Conservation (phyloP, 2,797 vertebrate species). For the Lithobates sylvaticus region DNA sequence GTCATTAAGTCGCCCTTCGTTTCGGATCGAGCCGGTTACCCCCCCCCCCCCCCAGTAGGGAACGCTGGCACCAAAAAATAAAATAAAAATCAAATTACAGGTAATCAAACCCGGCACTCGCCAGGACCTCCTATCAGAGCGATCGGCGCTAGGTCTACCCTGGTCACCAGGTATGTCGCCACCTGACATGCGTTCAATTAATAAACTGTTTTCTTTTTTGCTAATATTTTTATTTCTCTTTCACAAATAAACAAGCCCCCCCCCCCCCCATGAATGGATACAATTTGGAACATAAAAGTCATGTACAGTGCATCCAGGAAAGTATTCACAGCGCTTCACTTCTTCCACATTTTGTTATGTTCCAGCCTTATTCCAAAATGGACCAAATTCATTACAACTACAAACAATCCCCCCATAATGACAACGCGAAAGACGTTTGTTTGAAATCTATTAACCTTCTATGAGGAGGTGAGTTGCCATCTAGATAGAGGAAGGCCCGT, state of each 20-base stretch:
- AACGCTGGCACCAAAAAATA: constrained; percentile 2
- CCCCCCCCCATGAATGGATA: not conserved
- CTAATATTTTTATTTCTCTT: not conserved
- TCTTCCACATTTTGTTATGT: too few relatives aligned
- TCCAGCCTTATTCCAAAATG: too few relatives aligned
- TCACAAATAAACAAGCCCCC: not conserved
- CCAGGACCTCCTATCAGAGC: not conserved
- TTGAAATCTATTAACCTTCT: too few relatives aligned
- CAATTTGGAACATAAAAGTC: not conserved
- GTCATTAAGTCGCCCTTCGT: constrained; percentile 59
- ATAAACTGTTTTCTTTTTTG: constrained; percentile 5
- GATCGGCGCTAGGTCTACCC: constrained; percentile 47
- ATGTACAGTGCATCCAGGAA: not conserved
- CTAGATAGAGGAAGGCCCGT: too few relatives aligned
- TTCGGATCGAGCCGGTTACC: constrained; percentile 42
- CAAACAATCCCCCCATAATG: too few relatives aligned
- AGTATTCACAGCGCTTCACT: too few relatives aligned
- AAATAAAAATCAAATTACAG: constrained; percentile 59
- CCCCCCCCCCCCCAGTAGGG: not conserved
- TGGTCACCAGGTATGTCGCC: not conserved
- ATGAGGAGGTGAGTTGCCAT: too few relatives aligned
- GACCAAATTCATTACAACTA: too few relatives aligned
- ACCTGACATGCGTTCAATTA: constrained; percentile 5
- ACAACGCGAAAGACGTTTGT: too few relatives aligned
- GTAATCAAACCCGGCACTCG: not conserved